Conservation (phyloP, 2,797 vertebrate species). For the Propithecus deckenii region DNA sequence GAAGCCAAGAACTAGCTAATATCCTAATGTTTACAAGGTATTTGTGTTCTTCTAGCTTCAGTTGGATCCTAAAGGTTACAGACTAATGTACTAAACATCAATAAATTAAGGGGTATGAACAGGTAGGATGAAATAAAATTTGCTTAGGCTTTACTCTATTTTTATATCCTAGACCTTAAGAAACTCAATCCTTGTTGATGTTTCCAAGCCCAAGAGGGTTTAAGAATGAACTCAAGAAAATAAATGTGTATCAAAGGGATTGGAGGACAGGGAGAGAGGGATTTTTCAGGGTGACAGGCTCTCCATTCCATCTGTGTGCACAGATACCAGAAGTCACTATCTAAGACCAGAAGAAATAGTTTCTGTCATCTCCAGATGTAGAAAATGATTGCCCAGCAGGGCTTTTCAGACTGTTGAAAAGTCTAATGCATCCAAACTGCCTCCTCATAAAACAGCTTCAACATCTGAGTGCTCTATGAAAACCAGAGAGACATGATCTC, state of each 20-base stretch:
- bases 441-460: neutral
- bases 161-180: neutral
- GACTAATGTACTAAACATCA: neutral
- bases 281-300: neutral
- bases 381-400: neutral
- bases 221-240: slow-evolving; percentile 52
- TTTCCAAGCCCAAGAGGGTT: neutral
- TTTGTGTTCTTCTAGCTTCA: neutral
- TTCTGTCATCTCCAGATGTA: neutral
- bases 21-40: neutral
- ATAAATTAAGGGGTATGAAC: neutral
- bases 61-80: neutral
- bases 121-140: neutral
- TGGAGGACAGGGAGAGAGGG: neutral
- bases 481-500: neutral
- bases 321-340: neutral
- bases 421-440: neutral
- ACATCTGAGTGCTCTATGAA: neutral
- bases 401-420: slow-evolving; percentile 19
- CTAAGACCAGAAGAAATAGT: neutral
- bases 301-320: neutral
- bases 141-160: neutral
- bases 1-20: neutral
- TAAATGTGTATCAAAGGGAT: neutral
- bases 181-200: neutral